Evolutionary conservation across 2,797 vertebrate species (phyloP), one percentile per base, ranked within the genome.

Genomic region (Rhinella marina): DNA sequence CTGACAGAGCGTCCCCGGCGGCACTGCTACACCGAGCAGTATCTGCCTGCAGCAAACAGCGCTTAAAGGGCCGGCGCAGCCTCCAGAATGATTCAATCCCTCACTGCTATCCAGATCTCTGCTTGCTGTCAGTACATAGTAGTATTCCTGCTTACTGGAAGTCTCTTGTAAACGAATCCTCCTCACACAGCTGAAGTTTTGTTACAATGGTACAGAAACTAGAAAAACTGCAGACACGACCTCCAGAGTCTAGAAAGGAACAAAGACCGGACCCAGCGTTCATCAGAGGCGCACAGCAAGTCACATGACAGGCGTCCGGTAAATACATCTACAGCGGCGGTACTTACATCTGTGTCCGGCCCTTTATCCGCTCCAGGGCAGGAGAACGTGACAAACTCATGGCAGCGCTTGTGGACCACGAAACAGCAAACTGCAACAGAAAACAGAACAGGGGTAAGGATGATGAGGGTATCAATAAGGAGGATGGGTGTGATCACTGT

Each of bases 361-460:
- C 98, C 98, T 91, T 98, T 99, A 93, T 99, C 98, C 6, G 96
- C 98, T 90, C 98, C 98, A 0, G 98, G 98, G 90, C 98, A 99
- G 54, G 96, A 97, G 93, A 99, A 99, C 64, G 95, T 96, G 91
- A 99, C 98, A 2, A 99, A 98, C 92, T 99, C 98, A 96, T 99
- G 98, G 96, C 98, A 99, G 79, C 98, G 94, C 93, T 99, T 99
- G 91, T 99, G 98, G 92, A 99, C 98, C 95, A 99, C 98, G 91
- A 99, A 99, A 93, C 97, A 98, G 96, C 98, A 99, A 93, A 99
- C 98, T 99, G 93, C 82, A 91, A 82, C 91, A 86, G 92, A 89
- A 56, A 80, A 17, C 82, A 57, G 7, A 89, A 90, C 29, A 4
- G 41, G 9, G 70, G 56, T 25, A 7, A 75, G 54, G 77, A 79